phyloP scores from a whole-genome alignment of 2,113 vertebrate species.

The Crotalus viridis region DNA sequence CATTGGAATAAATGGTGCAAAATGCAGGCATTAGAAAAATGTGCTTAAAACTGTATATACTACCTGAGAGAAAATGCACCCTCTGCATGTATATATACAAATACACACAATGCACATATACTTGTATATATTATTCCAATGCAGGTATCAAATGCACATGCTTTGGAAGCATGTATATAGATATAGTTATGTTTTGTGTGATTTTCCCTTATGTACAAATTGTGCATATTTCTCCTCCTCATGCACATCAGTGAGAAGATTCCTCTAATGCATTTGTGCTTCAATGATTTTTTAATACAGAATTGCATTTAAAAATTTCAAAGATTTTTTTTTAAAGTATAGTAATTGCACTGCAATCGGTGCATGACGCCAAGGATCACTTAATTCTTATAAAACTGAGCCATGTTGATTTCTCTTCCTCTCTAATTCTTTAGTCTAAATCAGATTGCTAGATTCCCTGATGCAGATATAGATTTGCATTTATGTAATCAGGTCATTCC shows the following conservation, averaged over 20 bases:
- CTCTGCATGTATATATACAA: background rate
- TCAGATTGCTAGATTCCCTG: background rate
- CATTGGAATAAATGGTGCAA: background rate
- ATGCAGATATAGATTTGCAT: background rate
- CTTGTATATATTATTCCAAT: background rate
- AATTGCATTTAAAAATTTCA: background rate
- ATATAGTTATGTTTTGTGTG: background rate
- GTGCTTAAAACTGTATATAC: background rate
- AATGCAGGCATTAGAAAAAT: background rate
- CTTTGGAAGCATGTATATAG: background rate
- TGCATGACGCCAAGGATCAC: background rate
- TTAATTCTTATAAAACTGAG: background rate
- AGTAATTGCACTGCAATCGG: background rate
- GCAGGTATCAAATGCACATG: background rate
- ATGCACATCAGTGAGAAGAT: background rate
- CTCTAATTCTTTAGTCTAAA: background rate
- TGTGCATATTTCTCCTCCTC: background rate
- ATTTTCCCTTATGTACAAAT: background rate
- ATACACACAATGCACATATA: background rate
- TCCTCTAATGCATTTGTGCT: background rate
- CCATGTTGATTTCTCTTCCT: background rate
- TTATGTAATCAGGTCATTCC: background rate
- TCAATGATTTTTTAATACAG: background rate
- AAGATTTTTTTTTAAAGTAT: background rate
- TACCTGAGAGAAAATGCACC: background rate